Evolutionary conservation across 35 echinoderm and acorn worm genomes (phyloP).

Genomic region (Anneissia japonica): DNA sequence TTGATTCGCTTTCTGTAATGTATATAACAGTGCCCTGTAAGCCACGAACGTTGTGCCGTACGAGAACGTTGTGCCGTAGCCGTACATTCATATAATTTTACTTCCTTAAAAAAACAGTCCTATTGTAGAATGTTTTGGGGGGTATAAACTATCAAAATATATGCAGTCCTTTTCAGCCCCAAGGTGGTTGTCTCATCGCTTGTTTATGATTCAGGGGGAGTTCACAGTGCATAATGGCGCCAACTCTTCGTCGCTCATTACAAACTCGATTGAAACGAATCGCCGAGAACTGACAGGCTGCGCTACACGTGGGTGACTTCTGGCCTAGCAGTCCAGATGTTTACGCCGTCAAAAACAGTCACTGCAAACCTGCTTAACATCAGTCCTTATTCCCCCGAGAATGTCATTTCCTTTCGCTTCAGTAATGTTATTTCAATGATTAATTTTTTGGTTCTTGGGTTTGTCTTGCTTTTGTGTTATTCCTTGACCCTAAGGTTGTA

Average conservation of each 20-base stretch:
- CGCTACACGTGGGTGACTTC: background rate
- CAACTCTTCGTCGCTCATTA: background rate
- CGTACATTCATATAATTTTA: too few relatives aligned
- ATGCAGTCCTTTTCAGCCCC: background rate
- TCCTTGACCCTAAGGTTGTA: background rate
- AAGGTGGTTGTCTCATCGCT: background rate
- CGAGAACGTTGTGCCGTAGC: too few relatives aligned
- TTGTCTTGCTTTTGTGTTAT: background rate
- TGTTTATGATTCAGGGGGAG: background rate
- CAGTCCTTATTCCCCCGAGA: background rate
- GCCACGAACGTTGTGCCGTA: too few relatives aligned
- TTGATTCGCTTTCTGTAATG: too few relatives aligned
- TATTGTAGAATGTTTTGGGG: too few relatives aligned
- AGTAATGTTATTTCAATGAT: slow-evolving; percentile 2
- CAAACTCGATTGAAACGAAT: background rate
- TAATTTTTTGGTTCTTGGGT: background rate
- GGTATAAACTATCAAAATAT: background rate
- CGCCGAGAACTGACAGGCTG: background rate
- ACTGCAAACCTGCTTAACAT: background rate
- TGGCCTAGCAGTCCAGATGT: background rate
- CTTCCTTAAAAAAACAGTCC: too few relatives aligned
- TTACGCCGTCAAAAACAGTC: background rate
- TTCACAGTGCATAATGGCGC: background rate
- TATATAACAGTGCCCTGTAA: too few relatives aligned
- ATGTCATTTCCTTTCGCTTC: background rate